Percentiles rank a stretch among this genome's conserved stretches.
These are phyloP conservation scores for Netelia fuscicornis DNA, from an alignment of 2,888 invertebrate genomes.

Conservation along the genomic window DNA sequence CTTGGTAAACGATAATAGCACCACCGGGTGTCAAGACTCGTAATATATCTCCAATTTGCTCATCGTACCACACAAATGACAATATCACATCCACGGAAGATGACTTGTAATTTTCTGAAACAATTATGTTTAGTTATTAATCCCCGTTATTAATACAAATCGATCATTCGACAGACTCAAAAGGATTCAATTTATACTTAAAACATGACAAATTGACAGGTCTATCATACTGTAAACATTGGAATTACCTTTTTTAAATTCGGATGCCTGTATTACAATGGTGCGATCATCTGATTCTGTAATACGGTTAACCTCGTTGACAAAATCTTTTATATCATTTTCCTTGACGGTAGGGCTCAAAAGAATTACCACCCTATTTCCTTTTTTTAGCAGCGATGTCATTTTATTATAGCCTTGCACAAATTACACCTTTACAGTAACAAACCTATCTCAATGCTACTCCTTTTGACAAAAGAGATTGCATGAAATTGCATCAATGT, in stretches of 20 bases:
- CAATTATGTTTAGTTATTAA: neutral
- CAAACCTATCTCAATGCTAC: neutral
- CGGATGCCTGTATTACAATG: slow-evolving; percentile 54
- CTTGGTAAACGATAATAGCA: slow-evolving; percentile 86
- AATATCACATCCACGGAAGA: slow-evolving; percentile 88
- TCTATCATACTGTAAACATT: slow-evolving; percentile 3
- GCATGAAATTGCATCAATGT: slow-evolving; percentile 51
- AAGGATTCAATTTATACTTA: neutral
- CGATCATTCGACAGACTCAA: neutral
- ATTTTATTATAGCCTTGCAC: slow-evolving; percentile 40
- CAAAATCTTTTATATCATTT: slow-evolving; percentile 52
- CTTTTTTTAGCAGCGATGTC: slow-evolving; percentile 61
- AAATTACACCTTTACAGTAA: neutral
- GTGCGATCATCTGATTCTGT: slow-evolving; percentile 58
- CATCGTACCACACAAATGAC: slow-evolving; percentile 84
- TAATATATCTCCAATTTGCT: slow-evolving; percentile 86
- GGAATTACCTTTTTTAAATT: slow-evolving; percentile 61
- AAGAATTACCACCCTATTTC: slow-evolving; percentile 56
- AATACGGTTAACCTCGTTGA: slow-evolving; percentile 60
- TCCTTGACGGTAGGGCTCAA: slow-evolving; percentile 43
- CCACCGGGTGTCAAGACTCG: slow-evolving; percentile 89
- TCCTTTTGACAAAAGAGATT: slow-evolving; percentile 15
- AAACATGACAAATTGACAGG: neutral
- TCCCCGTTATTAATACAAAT: neutral
- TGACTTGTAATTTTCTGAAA: slow-evolving; percentile 86